phyloP scores from a whole-genome alignment of 1,140 invertebrate species.

The Tribolium castaneum region DNA sequence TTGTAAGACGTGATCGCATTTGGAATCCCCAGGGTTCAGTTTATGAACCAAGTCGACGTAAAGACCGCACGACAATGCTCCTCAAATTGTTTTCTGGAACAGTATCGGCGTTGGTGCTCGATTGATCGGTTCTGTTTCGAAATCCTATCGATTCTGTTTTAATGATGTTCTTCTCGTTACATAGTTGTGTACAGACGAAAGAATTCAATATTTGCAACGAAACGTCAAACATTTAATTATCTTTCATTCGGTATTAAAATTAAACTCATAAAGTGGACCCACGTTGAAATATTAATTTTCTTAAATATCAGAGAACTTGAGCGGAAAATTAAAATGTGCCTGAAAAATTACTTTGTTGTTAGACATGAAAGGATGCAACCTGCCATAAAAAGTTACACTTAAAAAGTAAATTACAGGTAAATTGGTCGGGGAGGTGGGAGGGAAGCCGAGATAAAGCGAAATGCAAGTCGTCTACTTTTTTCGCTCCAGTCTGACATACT shows the following conservation, averaged over 20 bases:
- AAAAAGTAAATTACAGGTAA: neutral
- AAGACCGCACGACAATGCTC: conserved; percentile 51
- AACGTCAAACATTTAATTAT: conserved; percentile 25
- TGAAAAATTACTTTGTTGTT: conserved; percentile 19
- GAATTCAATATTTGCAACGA: neutral
- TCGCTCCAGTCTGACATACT: neutral
- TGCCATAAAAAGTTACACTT: conserved; percentile 5
- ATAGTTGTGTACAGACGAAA: neutral
- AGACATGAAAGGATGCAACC: conserved; percentile 15
- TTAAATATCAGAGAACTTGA: neutral
- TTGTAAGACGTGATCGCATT: conserved; percentile 55
- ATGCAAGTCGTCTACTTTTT: neutral
- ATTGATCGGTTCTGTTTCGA: conserved; percentile 32
- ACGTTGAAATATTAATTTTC: conserved; percentile 4
- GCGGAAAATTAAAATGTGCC: neutral
- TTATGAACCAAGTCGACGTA: conserved; percentile 52
- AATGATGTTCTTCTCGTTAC: neutral
- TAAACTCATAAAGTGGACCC: conserved; percentile 17
- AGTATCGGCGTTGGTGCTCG: conserved; percentile 17
- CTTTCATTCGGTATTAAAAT: conserved; percentile 19
- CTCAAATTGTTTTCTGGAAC: conserved; percentile 50
- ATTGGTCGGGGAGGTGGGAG: neutral
- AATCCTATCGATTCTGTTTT: neutral
- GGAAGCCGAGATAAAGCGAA: neutral
- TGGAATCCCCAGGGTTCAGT: conserved; percentile 52